phyloP scores from a whole-genome alignment of 2,888 invertebrate genomes.

The Lypha dubia region DNA sequence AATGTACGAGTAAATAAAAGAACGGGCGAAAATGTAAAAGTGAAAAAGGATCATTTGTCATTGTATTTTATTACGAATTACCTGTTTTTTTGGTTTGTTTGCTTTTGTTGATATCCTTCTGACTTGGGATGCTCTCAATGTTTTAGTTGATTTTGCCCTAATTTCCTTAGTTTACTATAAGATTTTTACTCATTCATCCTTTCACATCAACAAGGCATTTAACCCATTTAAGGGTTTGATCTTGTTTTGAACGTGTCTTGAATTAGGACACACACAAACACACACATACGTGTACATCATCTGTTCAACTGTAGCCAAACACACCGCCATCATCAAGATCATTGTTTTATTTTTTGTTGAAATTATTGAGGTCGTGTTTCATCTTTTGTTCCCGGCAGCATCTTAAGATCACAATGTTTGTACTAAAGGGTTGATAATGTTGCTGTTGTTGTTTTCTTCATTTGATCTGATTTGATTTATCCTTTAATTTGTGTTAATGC shows the following conservation, averaged over 20 bases:
- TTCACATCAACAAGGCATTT: constrained; percentile 72
- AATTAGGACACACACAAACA: constrained; percentile 79
- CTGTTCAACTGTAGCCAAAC: not conserved
- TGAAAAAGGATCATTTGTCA: constrained; percentile 53
- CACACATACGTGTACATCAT: constrained; percentile 63
- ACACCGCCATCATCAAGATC: constrained; percentile 63
- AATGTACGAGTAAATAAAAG: no score
- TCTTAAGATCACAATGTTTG: constrained; percentile 74
- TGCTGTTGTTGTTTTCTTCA: no score
- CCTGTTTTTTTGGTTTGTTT: constrained; percentile 59
- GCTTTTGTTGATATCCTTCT: constrained; percentile 37
- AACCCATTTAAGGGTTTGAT: constrained; percentile 77
- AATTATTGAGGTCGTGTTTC: constrained; percentile 78
- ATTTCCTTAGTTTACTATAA: constrained; percentile 69
- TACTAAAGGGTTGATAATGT: constrained; percentile 77
- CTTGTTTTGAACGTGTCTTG: constrained; percentile 72
- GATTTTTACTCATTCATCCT: constrained; percentile 42
- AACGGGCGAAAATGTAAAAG: constrained; percentile 9
- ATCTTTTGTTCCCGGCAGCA: constrained; percentile 61
- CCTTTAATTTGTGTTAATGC: constrained; percentile 40
- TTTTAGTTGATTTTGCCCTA: constrained; percentile 43
- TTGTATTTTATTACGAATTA: constrained; percentile 37
- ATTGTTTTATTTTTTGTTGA: constrained; percentile 76
- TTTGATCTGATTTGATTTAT: constrained; percentile 65
- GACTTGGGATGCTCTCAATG: constrained; percentile 41